Base-by-base conservation (phyloP, 1,140 invertebrate genomes). In the Bombus fervidus region DNA sequence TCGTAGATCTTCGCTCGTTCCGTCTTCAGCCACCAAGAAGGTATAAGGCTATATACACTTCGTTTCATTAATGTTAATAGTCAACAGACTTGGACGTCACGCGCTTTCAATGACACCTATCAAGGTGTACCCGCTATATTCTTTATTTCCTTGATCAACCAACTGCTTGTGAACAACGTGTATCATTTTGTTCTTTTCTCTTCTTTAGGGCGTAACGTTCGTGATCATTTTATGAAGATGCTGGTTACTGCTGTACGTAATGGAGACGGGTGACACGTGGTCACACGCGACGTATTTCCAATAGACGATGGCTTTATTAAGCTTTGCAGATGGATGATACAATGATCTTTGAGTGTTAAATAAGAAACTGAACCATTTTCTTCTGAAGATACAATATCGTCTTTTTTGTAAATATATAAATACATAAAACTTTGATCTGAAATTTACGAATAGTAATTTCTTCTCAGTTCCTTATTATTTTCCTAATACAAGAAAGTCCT, bases 21-120 rank as follows among this genome's bases (percentile, higher is more conserved):
- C 90, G 72, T 87, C 86, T 85, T 81, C 64, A 89, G 85, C 90
- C 90, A 91, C 87, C 87, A 68, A 71, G 87, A 86, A 90, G 47
- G 15, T 25, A 15, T 34, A 75, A 22, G 85, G 79, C 83, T n/a
- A 15, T 73, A 79, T 89, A 84, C 85, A 86, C 90, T 88, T 89
- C 86, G 90, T 92, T 93, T 93, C 91, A 93, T 93, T 93, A 93
- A 92, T 91, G 89, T 92, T 93, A 92, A 93, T 91, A 88, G 88
- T 91, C 86, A 88, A 72, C 82, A 76, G 25, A 81, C 77, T 59
- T n/a, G 57, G 59, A 82, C 69, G 62, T 83, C 66, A 83, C 79
- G 75, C 89, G 85, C 53, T 59, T 90, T 85, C 78, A 62, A 71
- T 73, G 43, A 47, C 39, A 68, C 75, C 81, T 89, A 73, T 83